Conservation (phyloP, 2,113 vertebrate species). For the Ammodytes dubius region DNA sequence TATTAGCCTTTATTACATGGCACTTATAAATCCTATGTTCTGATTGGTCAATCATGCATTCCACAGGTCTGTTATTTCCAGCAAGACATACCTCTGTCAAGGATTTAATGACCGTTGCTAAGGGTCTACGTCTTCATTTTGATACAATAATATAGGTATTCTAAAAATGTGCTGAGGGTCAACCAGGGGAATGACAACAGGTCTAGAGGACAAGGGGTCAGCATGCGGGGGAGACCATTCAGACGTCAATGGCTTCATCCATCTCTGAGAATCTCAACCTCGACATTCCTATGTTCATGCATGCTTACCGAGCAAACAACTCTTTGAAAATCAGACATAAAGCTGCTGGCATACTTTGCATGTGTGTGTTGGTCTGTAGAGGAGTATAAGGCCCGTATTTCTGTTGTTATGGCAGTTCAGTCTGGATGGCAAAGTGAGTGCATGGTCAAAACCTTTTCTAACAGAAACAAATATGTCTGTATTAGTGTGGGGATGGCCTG, state of each 20-base stretch:
- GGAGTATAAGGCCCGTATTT: not conserved
- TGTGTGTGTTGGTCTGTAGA: not conserved
- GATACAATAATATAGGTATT: no score
- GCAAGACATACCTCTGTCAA: no score
- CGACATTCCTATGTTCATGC: conserved; percentile 20
- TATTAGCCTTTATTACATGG: no score
- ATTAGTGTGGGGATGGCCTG: not conserved
- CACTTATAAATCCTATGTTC: no score
- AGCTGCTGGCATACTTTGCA: not conserved
- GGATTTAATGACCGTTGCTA: no score
- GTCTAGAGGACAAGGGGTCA: not conserved
- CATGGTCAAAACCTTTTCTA: not conserved
- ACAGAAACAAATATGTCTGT: not conserved
- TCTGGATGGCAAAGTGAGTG: not conserved
- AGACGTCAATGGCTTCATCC: not conserved
- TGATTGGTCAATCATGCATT: no score
- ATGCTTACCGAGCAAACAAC: conserved; percentile 3
- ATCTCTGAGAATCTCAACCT: conserved; percentile 4
- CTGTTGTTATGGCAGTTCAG: not conserved
- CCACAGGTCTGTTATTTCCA: no score
- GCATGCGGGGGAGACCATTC: not conserved
- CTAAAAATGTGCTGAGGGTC: no score
- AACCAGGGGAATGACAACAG: not conserved
- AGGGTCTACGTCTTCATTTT: no score
- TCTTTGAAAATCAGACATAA: conserved; percentile 30